Base-by-base conservation (phyloP, 92 coral and sea anemone genomes). In the Palythoa heliodiscus region DNA sequence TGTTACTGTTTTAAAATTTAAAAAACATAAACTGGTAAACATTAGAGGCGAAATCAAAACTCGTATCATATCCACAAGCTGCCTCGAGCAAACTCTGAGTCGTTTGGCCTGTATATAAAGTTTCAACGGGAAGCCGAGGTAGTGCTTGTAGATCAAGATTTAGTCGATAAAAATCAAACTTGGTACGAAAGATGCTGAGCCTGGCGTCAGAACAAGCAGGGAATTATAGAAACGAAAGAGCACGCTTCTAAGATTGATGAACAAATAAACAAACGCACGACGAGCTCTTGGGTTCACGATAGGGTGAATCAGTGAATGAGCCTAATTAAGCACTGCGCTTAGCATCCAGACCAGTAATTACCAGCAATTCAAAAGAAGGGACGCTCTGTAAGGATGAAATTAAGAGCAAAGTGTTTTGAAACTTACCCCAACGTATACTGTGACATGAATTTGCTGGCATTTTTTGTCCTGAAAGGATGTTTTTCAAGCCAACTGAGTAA, bases 311-410 rank as follows among this genome's bases (percentile, higher is more conserved):
- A 63, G 10, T 63, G 69, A 89, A 91, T 91, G 79, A 90, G 75
- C 86, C 91, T 92, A 93, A 93, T 89, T 93, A 93, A 89, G 91
- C 84, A 82, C 79, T 86, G 70, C 82, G 82, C 88, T 83, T 91
- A 87, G 89, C 89, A 87, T 93, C 89, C 93, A 92, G 77, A 91
- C 80, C 67, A 53, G 75, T 87, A 92, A 92, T 94, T 92, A 90
- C 88, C 83, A 85, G 89, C 93, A 64, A 92, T 92, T 92, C 92
- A 88, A 39, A 25, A 25, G 47, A 29, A 25, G 39, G 3, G 29
- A 9, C 73, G 35, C 37, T 79, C 81, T 75, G 76, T 76, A 58
- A 72, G 87, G 74, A 86, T 89, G 87, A 82, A 73, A 85, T 64
- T 76, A 77, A 72, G 57, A 78, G n/a, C 80, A 22, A 11, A 52